Evolutionary conservation across 2,113 vertebrate genomes (phyloP).

Genomic region (Lontra canadensis): DNA sequence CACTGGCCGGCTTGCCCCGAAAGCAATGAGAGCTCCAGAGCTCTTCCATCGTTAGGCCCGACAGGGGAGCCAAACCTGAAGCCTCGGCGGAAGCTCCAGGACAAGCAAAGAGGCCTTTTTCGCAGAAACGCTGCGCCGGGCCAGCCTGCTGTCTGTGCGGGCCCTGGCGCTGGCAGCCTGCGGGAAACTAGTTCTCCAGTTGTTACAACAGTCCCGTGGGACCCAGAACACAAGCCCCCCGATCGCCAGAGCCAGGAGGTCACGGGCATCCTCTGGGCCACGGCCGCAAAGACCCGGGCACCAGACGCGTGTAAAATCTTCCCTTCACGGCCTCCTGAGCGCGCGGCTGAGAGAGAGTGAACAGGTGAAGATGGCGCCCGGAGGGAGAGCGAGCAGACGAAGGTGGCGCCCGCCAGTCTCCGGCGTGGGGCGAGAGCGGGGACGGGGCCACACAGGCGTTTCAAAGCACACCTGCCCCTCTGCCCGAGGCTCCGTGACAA

Average conservation of each 20-base stretch:
- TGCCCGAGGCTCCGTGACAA: too few species aligned
- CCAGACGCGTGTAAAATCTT: not conserved
- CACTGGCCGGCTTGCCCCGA: not conserved
- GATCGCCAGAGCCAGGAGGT: too few species aligned
- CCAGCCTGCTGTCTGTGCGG: too few species aligned
- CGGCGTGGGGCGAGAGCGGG: rapidly evolving
- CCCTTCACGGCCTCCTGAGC: not conserved
- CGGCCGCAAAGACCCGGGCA: not conserved
- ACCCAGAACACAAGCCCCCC: too few species aligned
- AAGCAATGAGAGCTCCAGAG: not conserved
- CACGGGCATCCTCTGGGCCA: too few species aligned
- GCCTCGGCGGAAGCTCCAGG: not conserved
- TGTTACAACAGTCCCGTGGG: too few species aligned
- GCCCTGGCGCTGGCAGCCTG: too few species aligned
- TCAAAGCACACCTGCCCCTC: too few species aligned
- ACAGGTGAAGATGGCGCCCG: not conserved
- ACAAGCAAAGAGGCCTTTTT: not conserved
- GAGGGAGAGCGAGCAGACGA: not conserved
- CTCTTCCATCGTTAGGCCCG: not conserved
- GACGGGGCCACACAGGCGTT: too few species aligned
- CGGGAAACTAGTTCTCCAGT: too few species aligned
- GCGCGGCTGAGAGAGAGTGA: not conserved
- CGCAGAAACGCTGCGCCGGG: not conserved
- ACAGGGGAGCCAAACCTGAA: not conserved
- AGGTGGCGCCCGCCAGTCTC: not conserved